Base-by-base conservation (phyloP, 2,888 invertebrate genomes). In the Heliconius aoede region DNA sequence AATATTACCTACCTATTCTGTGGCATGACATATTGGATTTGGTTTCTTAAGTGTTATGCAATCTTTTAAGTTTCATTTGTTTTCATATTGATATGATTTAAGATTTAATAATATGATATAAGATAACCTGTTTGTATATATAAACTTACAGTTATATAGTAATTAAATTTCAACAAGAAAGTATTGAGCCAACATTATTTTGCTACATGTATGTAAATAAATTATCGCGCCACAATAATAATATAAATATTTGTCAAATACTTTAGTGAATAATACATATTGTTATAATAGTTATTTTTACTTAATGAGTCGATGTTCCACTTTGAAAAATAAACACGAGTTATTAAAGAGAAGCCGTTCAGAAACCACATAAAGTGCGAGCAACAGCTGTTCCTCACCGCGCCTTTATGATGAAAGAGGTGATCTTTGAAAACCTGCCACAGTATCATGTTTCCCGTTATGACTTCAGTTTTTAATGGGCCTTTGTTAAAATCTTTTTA, bases 361-460 rank as follows among this genome's bases (percentile, higher is more conserved):
- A 81, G 85, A 89, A 92, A 93, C 94, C 94, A 93, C 94, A 94
- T 92, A 88, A 94, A 93, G 87, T 88, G 91, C 81, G 85, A 86
- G 87, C 88, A 85, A 91, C 94, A 93, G 93, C 93, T 94, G 93
- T 91, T 86, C 86, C 84, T 86, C 83, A 89, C 92, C 91, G 89
- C 91, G 89, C 85, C 84, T 89, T 92, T 92, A 91, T 91, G 92
- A 93, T 91, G 91, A 92, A 93, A 92, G 92, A 89, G 88, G 87
- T 89, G 85, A 86, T 90, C 86, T 87, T 88, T 88, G 85, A 85
- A 55, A 84, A 86, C 86, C 85, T 86, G 85, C 89, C 90, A 88
- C 90, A 87, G 88, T 93, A 94, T 94, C 93, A 91, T 85, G 85
- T 94, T 94, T 92, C 94, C 93, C 93, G 93, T 94, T 94, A 94